Evolutionary conservation across 2,888 invertebrate genomes (phyloP).

Genomic region (Limenitis camilla): DNA sequence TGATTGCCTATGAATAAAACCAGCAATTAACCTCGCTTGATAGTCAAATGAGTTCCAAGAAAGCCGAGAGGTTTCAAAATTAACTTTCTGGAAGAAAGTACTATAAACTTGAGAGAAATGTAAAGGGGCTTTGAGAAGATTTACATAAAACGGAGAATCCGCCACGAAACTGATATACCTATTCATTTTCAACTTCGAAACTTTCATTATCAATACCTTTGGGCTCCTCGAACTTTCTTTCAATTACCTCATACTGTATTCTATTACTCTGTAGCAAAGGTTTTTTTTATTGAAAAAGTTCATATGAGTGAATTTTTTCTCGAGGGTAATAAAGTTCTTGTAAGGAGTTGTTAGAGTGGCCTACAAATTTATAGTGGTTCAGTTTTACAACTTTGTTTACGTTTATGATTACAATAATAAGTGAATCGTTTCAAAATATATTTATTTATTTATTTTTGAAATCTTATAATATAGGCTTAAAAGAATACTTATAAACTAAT

Average conservation of each 20-base stretch:
- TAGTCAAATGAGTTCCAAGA: conserved; percentile 17
- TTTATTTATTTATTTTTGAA: too few relatives aligned
- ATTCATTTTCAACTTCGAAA: conserved; percentile 18
- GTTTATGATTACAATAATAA: too few relatives aligned
- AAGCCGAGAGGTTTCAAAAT: conserved; percentile 18
- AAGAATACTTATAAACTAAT: too few relatives aligned
- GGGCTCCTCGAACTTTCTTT: conserved; percentile 9
- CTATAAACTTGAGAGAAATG: conserved; percentile 21
- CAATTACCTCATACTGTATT: conserved; percentile 9
- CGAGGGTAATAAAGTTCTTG: neutral
- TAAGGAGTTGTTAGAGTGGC: neutral
- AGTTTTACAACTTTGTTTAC: too few relatives aligned
- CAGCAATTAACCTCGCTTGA: conserved; percentile 19
- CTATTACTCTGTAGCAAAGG: conserved; percentile 3
- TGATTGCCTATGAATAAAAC: conserved; percentile 13
- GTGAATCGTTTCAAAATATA: too few relatives aligned
- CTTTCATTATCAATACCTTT: conserved; percentile 17
- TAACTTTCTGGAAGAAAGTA: conserved; percentile 21
- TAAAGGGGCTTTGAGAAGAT: conserved; percentile 23
- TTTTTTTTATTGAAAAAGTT: conserved; percentile 6
- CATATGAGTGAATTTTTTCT: neutral
- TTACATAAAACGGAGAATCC: conserved; percentile 24
- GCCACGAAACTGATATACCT: conserved; percentile 21
- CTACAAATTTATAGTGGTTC: too few relatives aligned
- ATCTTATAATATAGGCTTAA: too few relatives aligned